These are phyloP conservation scores for Sinotaia quadrata DNA, from an alignment of 2,888 invertebrate species.

Conservation along the genomic window DNA sequence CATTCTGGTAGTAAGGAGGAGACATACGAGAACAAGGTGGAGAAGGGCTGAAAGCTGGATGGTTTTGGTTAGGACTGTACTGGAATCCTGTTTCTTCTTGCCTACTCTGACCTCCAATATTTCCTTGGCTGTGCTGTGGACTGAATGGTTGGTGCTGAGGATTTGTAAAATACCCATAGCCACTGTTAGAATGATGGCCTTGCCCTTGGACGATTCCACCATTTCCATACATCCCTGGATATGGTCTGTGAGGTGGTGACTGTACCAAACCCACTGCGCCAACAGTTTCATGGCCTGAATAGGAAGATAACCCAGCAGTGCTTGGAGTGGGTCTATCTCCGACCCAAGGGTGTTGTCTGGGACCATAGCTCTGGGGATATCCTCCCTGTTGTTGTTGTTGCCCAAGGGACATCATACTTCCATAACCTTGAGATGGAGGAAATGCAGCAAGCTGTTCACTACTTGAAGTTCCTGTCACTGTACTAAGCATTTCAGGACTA, in stretches of 20 bases:
- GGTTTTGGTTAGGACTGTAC: constrained; percentile 1
- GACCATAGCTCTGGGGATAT: not conserved
- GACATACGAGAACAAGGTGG: not conserved
- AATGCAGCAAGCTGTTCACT: not conserved
- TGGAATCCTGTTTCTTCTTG: not conserved
- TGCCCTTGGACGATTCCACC: not conserved
- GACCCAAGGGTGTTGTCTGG: constrained; percentile 17
- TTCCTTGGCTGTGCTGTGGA: not conserved
- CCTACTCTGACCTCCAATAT: not conserved
- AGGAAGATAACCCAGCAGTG: not conserved
- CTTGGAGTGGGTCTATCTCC: not conserved
- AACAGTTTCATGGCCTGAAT: not conserved
- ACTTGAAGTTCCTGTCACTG: not conserved
- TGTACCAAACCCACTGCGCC: constrained; percentile 10
- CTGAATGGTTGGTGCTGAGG: constrained; percentile 9
- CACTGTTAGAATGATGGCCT: not conserved
- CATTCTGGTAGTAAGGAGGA: not conserved
- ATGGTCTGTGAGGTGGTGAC: constrained; percentile 9
- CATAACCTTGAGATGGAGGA: not conserved
- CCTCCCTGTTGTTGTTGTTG: not conserved
- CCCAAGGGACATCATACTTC: not conserved
- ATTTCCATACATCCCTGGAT: constrained; percentile 11
- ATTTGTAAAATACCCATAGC: constrained; percentile 9
- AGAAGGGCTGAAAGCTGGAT: constrained; percentile 21
- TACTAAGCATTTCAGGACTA: no score